Conservation (phyloP, 2,113 vertebrate genomes). For the Tachysurus vachellii region DNA sequence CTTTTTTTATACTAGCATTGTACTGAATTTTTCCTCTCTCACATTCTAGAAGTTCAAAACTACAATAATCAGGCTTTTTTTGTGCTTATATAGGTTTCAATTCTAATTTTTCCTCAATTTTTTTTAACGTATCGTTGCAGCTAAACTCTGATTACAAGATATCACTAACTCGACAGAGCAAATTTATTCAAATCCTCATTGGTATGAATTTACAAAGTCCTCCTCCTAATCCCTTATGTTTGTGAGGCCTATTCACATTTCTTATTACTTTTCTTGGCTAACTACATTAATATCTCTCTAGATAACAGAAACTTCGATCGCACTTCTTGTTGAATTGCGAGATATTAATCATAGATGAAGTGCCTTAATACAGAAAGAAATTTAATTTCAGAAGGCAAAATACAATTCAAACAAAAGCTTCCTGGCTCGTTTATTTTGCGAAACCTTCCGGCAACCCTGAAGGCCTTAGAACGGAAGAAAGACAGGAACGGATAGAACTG, state of each 20-base stretch:
- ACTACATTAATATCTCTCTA: conserved; percentile 56
- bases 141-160: conserved; percentile 72
- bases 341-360: conserved; percentile 79
- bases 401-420: conserved; percentile 63
- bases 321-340: conserved; percentile 71
- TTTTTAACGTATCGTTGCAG: conserved; percentile 60
- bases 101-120: conserved; percentile 57
- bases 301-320: conserved; percentile 62
- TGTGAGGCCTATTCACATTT: conserved; percentile 58
- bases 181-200: conserved; percentile 71
- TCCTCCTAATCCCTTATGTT: conserved; percentile 63
- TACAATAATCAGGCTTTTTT: not conserved
- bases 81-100: conserved; percentile 26
- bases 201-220: conserved; percentile 65
- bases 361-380: conserved; percentile 70
- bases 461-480: conserved; percentile 73
- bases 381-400: conserved; percentile 73
- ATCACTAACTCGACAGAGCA: conserved; percentile 64
- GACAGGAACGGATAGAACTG: conserved; percentile 74
- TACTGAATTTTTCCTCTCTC: not conserved
- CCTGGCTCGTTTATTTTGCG: conserved; percentile 61
- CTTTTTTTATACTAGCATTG: not conserved
- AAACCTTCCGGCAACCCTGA: conserved; percentile 74
- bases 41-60: not conserved
- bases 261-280: conserved; percentile 51